Evolutionary conservation across 2,888 invertebrate genomes (phyloP), one percentile per base, ranked within the genome.

Genomic region (Rotaria socialis): DNA sequence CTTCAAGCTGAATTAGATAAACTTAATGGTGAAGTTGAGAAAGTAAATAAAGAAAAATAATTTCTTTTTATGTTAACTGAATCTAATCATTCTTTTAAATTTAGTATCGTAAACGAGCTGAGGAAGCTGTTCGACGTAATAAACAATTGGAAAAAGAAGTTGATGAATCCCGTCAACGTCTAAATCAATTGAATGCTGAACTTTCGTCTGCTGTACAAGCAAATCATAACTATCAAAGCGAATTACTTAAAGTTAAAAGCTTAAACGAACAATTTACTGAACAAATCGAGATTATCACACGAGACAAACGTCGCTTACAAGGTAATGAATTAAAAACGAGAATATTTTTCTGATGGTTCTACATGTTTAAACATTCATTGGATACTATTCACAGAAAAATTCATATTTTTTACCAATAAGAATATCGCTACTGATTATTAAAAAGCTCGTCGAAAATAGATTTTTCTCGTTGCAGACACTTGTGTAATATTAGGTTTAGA

Each of bases 61-160:
- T 47, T 11, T 11, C 8, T 41, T 19, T 74, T 10, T 47, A 47
- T 43, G 16, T 5, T 67, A 2, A 35, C 24, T 80, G 19, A 52
- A 52, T 11, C 1, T 16, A 52, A 52, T 52, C 0, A 52, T 52
- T 16, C 1, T 52, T 16, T 52, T 16, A 52, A 11, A 52, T 52
- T 52, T 52, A 80, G 80, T 24, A 80, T 80, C 80, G 80, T 47
- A 80, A 43, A 47, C 47, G 85, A 60, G 84, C 85, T 22, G 87
- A 87, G 22, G 87, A 87, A 35, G 55, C 84, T 22, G n/a, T 24
- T 10, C 85, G 85, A 24, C 47, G 50, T 19, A 85, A 85, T 55
- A 87, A 87, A 56, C 75, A 74, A 74, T 86, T 87, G 35, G 87
- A 87, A 84, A 87, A 85, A 85, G 87, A 87, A 74, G 55, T 56